Evolutionary conservation across 2,888 invertebrate species (phyloP).

Genomic region (Nebria brevicollis): DNA sequence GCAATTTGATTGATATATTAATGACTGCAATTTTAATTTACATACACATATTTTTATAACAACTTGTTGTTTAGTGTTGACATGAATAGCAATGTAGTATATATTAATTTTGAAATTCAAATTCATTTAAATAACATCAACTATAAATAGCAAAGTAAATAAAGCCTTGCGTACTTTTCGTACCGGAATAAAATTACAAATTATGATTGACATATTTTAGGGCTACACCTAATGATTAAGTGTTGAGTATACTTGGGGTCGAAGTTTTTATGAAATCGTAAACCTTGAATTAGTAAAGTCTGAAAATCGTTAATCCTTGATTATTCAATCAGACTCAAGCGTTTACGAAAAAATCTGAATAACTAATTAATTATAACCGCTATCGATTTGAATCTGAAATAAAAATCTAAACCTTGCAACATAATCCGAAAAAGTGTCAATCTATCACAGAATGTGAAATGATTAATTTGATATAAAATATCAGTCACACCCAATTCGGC

Average conservation of each 20-base stretch:
- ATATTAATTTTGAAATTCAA: not conserved
- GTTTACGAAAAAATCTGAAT: not conserved
- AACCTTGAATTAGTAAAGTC: not conserved
- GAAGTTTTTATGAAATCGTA: not conserved
- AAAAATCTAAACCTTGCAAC: not conserved
- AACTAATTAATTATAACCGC: not conserved
- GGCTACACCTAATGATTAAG: too few species aligned
- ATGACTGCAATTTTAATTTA: not conserved
- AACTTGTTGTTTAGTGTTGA: not conserved
- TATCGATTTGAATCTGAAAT: not conserved
- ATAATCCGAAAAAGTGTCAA: not conserved
- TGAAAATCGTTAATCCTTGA: not conserved
- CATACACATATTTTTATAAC: not conserved
- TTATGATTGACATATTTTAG: too few species aligned
- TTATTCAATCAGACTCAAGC: not conserved
- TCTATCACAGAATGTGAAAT: not conserved
- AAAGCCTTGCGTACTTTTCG: too few species aligned
- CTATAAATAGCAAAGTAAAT: too few species aligned
- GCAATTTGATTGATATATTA: not conserved
- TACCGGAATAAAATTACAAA: too few species aligned
- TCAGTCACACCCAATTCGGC: not conserved
- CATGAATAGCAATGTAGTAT: not conserved
- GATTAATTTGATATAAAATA: not conserved
- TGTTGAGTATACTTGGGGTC: too few species aligned
- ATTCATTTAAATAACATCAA: not conserved